These are phyloP conservation scores for Caiman crocodilus DNA, from an alignment of 2,797 vertebrate genomes.

Conservation along the genomic window DNA sequence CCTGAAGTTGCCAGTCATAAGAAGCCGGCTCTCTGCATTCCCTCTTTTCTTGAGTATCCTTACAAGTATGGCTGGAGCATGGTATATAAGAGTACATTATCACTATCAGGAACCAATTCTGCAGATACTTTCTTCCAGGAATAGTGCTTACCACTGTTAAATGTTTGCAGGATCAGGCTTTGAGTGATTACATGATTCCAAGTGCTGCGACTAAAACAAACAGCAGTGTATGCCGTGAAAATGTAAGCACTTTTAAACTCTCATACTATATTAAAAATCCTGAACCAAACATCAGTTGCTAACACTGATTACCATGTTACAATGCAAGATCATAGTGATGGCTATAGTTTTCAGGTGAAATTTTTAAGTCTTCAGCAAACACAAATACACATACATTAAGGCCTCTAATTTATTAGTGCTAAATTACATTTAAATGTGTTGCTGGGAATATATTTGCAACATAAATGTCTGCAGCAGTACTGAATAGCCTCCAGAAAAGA, in stretches of 20 bases:
- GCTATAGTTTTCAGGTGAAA: conserved; percentile 41
- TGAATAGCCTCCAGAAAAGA: conserved; percentile 47
- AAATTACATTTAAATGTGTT: conserved; percentile 58
- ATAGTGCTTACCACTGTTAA: not conserved
- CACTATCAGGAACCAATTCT: not conserved
- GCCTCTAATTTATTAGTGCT: conserved; percentile 5
- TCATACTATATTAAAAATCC: conserved; percentile 29
- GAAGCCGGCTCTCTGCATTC: not conserved
- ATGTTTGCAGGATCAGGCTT: conserved; percentile 1
- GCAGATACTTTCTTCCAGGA: not conserved
- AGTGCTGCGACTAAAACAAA: conserved; percentile 3
- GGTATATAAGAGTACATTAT: not conserved
- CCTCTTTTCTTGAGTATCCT: not conserved
- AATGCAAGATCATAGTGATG: not conserved
- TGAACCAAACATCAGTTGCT: conserved; percentile 40
- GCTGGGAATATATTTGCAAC: conserved; percentile 19
- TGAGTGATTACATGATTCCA: conserved; percentile 2
- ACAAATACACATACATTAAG: conserved; percentile 19
- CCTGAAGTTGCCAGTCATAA: not conserved
- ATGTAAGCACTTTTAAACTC: conserved; percentile 16
- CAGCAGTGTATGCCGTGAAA: conserved; percentile 11
- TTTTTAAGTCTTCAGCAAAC: conserved; percentile 21
- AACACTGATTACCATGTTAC: conserved; percentile 46
- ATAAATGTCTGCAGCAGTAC: conserved; percentile 19
- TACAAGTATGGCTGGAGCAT: not conserved